Percentiles rank a stretch among this genome's conserved stretches.
These are phyloP conservation scores for Brachionus koreanus DNA, from an alignment of 1,140 invertebrate species.

Conservation along the genomic window DNA sequence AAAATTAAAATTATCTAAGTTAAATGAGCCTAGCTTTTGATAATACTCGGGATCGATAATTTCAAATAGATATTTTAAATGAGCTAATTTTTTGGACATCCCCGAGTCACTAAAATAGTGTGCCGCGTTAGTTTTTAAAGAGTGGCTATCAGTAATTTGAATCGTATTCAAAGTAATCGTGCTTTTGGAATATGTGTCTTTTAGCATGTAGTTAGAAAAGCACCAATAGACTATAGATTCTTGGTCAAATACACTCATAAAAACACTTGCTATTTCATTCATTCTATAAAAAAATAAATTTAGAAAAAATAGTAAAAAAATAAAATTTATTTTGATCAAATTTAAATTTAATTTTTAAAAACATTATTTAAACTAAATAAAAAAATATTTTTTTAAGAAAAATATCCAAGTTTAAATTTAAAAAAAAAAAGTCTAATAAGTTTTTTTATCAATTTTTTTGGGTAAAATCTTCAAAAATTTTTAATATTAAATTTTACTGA, in stretches of 20 bases:
- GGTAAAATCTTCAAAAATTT: too few relatives aligned
- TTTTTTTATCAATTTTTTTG: too few relatives aligned
- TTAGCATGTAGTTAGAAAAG: slow-evolving; percentile 36
- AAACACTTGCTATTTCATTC: slow-evolving; percentile 36
- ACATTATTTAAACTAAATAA: too few relatives aligned
- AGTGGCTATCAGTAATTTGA: neutral
- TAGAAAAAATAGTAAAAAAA: too few relatives aligned
- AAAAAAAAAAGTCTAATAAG: too few relatives aligned
- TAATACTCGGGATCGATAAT: slow-evolving; percentile 1
- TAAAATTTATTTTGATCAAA: too few relatives aligned
- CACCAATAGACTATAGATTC: slow-evolving; percentile 28
- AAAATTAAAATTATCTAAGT: slow-evolving; percentile 12
- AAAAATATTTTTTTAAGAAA: too few relatives aligned
- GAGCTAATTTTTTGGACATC: neutral
- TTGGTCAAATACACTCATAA: slow-evolving; percentile 31
- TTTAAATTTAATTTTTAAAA: too few relatives aligned
- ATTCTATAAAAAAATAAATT: too few relatives aligned
- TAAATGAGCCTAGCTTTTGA: neutral
- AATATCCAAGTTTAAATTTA: too few relatives aligned
- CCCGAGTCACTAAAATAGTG: slow-evolving; percentile 39
- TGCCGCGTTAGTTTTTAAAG: slow-evolving; percentile 22
- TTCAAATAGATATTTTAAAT: slow-evolving; percentile 19
- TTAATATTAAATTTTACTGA: neutral
- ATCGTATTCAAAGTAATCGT: slow-evolving; percentile 23
- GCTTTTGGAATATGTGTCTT: slow-evolving; percentile 9